Base-by-base conservation (phyloP, 1,140 invertebrate genomes). In the Nymphalis io region DNA sequence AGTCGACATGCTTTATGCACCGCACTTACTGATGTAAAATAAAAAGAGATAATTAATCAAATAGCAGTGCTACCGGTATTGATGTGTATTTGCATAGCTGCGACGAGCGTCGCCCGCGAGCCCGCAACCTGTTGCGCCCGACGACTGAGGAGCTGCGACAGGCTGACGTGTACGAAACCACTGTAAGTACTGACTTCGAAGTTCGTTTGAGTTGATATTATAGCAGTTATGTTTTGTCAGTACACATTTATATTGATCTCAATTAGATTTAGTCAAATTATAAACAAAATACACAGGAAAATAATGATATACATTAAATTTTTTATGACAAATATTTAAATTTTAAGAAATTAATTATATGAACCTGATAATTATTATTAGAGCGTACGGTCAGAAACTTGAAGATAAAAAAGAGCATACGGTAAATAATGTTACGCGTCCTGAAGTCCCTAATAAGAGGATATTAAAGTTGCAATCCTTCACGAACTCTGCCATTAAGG, bases 21-120 rank as follows among this genome's bases (percentile, higher is more conserved):
- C n/a, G 40, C 40, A 21, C 20, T 53, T n/a, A 21, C 48, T 12
- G 48, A 53, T 53, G 20, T 21, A 18, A n/a, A 18, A 61, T 48
- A 61, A 16, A 48, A 46, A 39, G 18, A 55, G 40, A 55, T 53
- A 64, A 55, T 55, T 39, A 60, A n/a, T 40, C 16, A 60, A 15
- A 55, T 13, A 53, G 48, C 16, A 40, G 18, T 39, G 62, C 62
- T 53, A 57, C 62, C 48, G 51, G 62, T 64, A 21, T 63, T 53
- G 46, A 63, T 3, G n/a, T 46, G 15, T 53, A 48, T 62, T 62
- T 62, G 60, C 60, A 53, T 63, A 20, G 33, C 58, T 39, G 46
- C 13, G 23, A 10, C 27, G 27, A 33, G 27, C 60, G 23, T 3
- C 16, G 48, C 46, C 16, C 15, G 1, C 18, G 16, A 12, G 8